Base-by-base conservation (phyloP, 2,797 vertebrate species). In the Artibeus lituratus region DNA sequence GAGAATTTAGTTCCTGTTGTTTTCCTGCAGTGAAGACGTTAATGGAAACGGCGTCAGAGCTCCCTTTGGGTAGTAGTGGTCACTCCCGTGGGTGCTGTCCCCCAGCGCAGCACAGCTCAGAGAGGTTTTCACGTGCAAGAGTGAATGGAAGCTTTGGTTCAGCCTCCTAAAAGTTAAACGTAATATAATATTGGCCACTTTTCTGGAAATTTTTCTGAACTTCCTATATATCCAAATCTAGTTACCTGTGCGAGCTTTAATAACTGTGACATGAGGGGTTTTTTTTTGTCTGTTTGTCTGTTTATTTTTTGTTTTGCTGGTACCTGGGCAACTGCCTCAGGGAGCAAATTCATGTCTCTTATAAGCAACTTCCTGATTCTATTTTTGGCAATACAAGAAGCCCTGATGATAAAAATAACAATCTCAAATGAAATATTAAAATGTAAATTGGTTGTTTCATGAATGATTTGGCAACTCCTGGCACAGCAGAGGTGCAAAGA, bases 1-100 rank as follows among this genome's bases (percentile, higher is more conserved):
- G 94, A 94, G 90, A 98, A 98, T 97, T 98, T 97, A 97, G 92
- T 97, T 97, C 91, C 94, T 94, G 87, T 96, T 97, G 95, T 98
- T 97, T 97, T 98, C 93, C 91, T 95, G 97, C 87, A 98, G 98
- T 96, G 96, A 97, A 97, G 92, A 98, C 98, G 98, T 98, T 96
- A 98, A 97, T 93, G 55, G 87, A 94, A 98, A 98, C 44, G 96
- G 78, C 96, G 95, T 97, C 97, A 96, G 89, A 78, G 94, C 97
- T 97, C 94, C 32, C 12, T 95, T 97, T 72, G 70, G 29, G 80
- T 95, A 96, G 97, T 97, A 96, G 97, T 97, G 81, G 42, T 70
- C 91, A 93, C 39, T 78, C 88, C 83, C 0, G 49, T 73, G 39
- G 72, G 81, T 97, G 35, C 53, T 92, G 65, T 91, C 94, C 90